These are phyloP conservation scores for Sapayoa aenigma DNA, from an alignment of 2,113 vertebrate genomes.

Conservation along the genomic window DNA sequence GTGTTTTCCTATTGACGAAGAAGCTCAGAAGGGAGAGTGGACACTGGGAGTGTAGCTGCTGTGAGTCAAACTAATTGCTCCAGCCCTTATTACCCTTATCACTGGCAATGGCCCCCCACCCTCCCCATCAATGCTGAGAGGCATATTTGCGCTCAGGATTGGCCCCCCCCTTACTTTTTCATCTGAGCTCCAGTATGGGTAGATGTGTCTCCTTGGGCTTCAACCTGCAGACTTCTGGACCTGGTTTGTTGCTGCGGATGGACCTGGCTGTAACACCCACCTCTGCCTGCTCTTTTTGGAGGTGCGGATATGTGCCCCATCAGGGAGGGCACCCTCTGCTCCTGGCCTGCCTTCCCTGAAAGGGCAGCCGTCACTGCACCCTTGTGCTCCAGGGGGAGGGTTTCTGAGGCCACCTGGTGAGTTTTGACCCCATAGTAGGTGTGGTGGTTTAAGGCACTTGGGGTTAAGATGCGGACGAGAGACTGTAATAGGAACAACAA, in stretches of 20 bases:
- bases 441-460: too few species aligned
- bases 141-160: background rate
- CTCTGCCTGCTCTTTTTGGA: background rate
- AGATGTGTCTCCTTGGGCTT: background rate
- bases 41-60: background rate
- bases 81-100: background rate
- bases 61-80: background rate
- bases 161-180: accelerated
- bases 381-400: accelerated
- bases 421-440: accelerated
- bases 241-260: background rate
- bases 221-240: accelerated
- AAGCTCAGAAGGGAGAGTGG: background rate
- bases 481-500: too few species aligned
- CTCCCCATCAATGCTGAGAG: background rate
- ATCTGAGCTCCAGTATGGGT: accelerated
- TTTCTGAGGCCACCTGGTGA: background rate
- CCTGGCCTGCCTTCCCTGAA: background rate
- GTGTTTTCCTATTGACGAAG: background rate
- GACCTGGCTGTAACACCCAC: background rate
- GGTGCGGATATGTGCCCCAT: accelerated
- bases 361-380: background rate
- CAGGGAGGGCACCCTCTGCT: accelerated
- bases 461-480: too few species aligned
- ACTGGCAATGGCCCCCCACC: background rate